Conservation (phyloP, 2,113 vertebrate genomes). For the Cepphus grylle region DNA sequence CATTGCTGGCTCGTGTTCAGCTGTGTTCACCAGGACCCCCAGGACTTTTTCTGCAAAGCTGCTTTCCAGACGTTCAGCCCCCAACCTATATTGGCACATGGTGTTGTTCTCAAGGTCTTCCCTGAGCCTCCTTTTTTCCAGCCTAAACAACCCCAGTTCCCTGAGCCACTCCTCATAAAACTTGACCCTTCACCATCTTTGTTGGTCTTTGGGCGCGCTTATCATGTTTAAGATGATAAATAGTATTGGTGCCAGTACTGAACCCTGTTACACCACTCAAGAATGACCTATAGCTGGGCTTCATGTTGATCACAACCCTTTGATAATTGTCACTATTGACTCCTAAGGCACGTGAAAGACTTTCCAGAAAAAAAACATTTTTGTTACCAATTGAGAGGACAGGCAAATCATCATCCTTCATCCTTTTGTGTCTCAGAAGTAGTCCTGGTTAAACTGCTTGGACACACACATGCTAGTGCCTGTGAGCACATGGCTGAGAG, state of each 20-base stretch:
- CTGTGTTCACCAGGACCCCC: not conserved
- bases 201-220: not conserved
- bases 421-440: not conserved
- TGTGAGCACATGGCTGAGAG: not conserved
- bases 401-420: rapidly evolving
- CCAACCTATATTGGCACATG: not conserved
- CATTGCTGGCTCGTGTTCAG: not conserved
- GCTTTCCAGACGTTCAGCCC: not conserved
- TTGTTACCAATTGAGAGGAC: not conserved
- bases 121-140: not conserved
- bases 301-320: not conserved
- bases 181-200: not conserved
- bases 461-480: not conserved
- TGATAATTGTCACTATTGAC: not conserved
- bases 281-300: not conserved
- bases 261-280: not conserved
- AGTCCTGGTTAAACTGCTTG: not conserved
- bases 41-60: not conserved
- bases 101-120: not conserved
- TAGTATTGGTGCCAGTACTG: not conserved
- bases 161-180: not conserved
- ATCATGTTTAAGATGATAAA: not conserved
- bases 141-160: not conserved
- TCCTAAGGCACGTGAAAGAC: not conserved
- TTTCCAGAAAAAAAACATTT: not conserved